phyloP scores from a whole-genome alignment of 2,797 vertebrate species.

The Stomatorhinus walkeri region DNA sequence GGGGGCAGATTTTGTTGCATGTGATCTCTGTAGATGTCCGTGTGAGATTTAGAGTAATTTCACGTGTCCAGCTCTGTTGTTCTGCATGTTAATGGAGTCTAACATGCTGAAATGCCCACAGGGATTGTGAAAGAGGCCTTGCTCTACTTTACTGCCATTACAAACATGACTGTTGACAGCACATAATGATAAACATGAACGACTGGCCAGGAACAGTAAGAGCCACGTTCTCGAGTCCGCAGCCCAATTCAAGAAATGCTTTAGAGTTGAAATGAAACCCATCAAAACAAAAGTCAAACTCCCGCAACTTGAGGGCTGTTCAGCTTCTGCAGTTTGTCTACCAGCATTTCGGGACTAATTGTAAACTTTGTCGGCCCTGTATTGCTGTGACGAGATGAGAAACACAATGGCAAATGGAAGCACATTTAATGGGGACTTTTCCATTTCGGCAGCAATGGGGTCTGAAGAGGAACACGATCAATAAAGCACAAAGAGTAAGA shows the following conservation, averaged over 20 bases:
- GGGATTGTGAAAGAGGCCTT: background rate
- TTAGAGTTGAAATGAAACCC: background rate
- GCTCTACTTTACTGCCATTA: background rate
- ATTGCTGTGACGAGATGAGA: background rate
- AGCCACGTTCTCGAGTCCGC: background rate
- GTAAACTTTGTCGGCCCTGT: background rate
- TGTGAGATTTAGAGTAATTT: background rate
- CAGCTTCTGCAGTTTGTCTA: background rate
- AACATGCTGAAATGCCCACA: background rate
- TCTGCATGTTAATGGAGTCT: background rate
- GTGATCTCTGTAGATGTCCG: background rate
- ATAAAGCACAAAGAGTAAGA: conserved; percentile 5
- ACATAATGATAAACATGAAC: background rate
- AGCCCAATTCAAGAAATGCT: background rate
- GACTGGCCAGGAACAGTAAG: background rate
- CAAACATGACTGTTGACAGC: background rate
- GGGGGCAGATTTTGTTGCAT: background rate
- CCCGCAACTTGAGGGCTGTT: background rate
- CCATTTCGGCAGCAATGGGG: background rate
- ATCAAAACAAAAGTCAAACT: background rate
- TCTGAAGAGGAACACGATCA: background rate
- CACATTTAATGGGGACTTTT: background rate
- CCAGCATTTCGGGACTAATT: background rate
- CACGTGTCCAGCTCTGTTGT: background rate
- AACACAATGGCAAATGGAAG: background rate